These are phyloP conservation scores for Apotomis capreana DNA, from an alignment of 2,888 invertebrate genomes.

Conservation along the genomic window DNA sequence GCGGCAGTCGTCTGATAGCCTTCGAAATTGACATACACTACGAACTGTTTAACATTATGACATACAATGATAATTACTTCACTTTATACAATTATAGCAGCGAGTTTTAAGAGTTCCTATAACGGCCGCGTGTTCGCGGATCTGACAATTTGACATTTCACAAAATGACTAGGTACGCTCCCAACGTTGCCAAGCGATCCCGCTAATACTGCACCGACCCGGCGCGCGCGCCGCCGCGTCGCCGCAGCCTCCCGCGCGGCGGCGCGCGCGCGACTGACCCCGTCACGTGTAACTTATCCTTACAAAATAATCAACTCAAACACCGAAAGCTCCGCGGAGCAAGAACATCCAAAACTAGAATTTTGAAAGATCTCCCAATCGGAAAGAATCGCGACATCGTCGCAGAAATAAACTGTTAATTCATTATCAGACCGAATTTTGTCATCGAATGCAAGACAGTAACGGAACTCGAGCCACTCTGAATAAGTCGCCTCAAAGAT, in stretches of 20 bases:
- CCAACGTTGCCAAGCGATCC: conserved; percentile 51
- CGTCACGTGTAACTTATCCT: conserved; percentile 65
- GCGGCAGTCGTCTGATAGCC: conserved; percentile 75
- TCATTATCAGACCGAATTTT: conserved; percentile 63
- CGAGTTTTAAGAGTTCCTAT: conserved; percentile 91
- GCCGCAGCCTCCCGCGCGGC: conserved; percentile 32
- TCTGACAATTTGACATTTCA: conserved; percentile 82
- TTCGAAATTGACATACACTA: conserved; percentile 82
- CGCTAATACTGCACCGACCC: conserved; percentile 43
- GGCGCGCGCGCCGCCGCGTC: conserved; percentile 49
- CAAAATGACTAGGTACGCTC: conserved; percentile 83
- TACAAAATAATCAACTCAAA: conserved; percentile 73
- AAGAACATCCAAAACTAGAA: conserved; percentile 60
- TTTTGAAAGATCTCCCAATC: conserved; percentile 65
- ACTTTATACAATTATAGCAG: conserved; percentile 89
- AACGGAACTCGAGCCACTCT: conserved; percentile 83
- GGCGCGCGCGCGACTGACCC: conserved; percentile 41
- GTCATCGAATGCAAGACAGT: conserved; percentile 70
- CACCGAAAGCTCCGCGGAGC: conserved; percentile 53
- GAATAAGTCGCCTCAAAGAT: conserved; percentile 69
- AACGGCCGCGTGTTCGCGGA: conserved; percentile 81
- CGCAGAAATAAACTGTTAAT: conserved; percentile 48
- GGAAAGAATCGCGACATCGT: conserved; percentile 49
- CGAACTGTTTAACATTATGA: conserved; percentile 78
- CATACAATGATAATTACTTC: conserved; percentile 82